Evolutionary conservation across 2,888 invertebrate genomes (phyloP), one percentile per base, ranked within the genome.

Genomic region (Platynereis dumerilii): DNA sequence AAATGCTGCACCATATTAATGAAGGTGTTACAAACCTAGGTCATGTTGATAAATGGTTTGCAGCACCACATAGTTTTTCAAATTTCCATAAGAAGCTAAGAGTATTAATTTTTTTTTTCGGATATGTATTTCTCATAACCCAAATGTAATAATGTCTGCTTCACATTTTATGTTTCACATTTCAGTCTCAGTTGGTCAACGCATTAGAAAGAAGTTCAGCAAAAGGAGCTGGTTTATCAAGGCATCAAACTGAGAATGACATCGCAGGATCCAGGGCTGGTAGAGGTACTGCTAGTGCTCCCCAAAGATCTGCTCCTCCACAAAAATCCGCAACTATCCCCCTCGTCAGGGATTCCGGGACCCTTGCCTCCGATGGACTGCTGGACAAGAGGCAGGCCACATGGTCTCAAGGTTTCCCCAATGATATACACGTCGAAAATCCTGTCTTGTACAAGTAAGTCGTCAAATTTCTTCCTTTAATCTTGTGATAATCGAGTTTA

Each of bases 381-480:
- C 72, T 83, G 29, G 77, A 69, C 10, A 72, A 73, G 24, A 67
- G 82, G 67, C 81, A 82, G 71, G 69, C 70, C 42, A 77, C 80
- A 1, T 84, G 83, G 83, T 72, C 77, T 7, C 77, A 78, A 63
- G 78, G 79, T 3, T 78, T 80, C 59, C 80, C 83, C 29, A 83
- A 83, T 76, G 82, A 83, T 58, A 75, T 75, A 15, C 71, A 78
- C 63, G 75, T 77, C 15, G 81, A 83, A 71, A 83, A 83, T 70
- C 83, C 83, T 42, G 78, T 82, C 39, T 67, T 80, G n/a, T 79
- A 76, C 69, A 83, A 79, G 82, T 81, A 64, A 58, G 64, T 22
- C 7, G 17, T 42, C 17, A 42, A 17, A 42, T 42, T 12, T 42
- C 12, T 17, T 42, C n/a, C n/a, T n/a, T n/a, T n/a, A n/a, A n/a